Percentiles rank a stretch among this genome's conserved stretches.
These are phyloP conservation scores for Ptychodera flava DNA, from an alignment of 35 echinoderm and acorn worm genomes.

Conservation along the genomic window DNA sequence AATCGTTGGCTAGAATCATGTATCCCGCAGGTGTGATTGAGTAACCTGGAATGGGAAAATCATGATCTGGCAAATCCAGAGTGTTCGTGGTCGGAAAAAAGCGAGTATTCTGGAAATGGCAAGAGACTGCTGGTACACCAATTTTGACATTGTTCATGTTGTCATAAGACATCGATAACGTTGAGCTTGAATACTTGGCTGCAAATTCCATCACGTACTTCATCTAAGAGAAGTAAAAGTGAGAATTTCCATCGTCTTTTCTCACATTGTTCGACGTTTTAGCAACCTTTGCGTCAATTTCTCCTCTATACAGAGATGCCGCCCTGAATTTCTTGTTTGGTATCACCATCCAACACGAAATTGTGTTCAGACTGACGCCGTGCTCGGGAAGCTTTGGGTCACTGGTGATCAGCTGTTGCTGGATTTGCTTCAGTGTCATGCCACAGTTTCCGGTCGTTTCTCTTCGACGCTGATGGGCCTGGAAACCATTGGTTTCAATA, in stretches of 20 bases:
- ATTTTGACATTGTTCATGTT: slow-evolving; percentile 52
- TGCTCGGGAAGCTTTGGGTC: slow-evolving; percentile 17
- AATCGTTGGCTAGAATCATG: slow-evolving; percentile 21
- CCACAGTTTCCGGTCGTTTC: slow-evolving; percentile 42
- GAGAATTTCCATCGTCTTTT: slow-evolving; percentile 25
- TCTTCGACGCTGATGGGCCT: slow-evolving; percentile 45
- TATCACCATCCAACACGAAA: slow-evolving; percentile 4
- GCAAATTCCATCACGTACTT: slow-evolving; percentile 41
- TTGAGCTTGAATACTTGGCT: slow-evolving; percentile 10
- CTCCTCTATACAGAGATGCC: slow-evolving; percentile 4
- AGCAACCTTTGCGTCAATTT: slow-evolving; percentile 12
- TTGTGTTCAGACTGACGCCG: background rate
- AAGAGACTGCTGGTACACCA: slow-evolving; percentile 31
- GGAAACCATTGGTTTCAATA: slow-evolving; percentile 53
- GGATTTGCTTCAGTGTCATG: slow-evolving; percentile 35
- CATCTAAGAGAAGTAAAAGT: slow-evolving; percentile 32
- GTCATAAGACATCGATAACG: slow-evolving; percentile 33
- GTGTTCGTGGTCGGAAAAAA: slow-evolving; percentile 19
- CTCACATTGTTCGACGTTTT: slow-evolving; percentile 20
- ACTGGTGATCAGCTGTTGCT: slow-evolving; percentile 23
- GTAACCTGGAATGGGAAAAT: slow-evolving; percentile 39
- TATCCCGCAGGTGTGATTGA: slow-evolving; percentile 33
- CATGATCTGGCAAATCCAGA: slow-evolving; percentile 42
- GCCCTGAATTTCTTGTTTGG: slow-evolving; percentile 9
- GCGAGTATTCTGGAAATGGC: slow-evolving; percentile 18